phyloP scores from a whole-genome alignment of 2,113 vertebrate species.

The Cisticola juncidis region DNA sequence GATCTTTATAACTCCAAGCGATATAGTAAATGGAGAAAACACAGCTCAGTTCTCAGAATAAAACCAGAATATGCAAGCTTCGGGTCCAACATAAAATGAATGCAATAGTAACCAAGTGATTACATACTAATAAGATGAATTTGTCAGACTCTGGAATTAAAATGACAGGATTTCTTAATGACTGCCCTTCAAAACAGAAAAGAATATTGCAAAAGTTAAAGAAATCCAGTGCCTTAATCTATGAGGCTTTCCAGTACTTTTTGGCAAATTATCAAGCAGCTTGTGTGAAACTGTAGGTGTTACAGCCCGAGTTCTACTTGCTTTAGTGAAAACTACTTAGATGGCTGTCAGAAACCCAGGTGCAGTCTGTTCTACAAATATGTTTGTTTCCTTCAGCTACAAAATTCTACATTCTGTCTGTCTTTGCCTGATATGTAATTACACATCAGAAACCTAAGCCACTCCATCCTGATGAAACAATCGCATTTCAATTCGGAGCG shows the following conservation, averaged over 20 bases:
- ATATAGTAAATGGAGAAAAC: not conserved
- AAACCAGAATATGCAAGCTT: not conserved
- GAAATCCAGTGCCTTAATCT: not conserved
- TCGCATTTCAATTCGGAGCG: not conserved
- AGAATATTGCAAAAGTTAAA: not conserved
- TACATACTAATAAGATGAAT: not conserved
- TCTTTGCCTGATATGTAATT: not conserved
- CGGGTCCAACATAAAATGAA: not conserved
- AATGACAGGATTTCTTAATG: not conserved
- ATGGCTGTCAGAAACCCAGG: not conserved
- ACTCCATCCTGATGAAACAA: not conserved
- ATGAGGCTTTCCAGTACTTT: not conserved
- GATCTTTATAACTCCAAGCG: not conserved
- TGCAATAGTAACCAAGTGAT: not conserved
- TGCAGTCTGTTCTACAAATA: not conserved
- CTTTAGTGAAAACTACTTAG: not conserved
- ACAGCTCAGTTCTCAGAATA: not conserved
- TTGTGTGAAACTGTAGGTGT: accelerated
- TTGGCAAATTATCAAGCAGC: not conserved
- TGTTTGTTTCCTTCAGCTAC: not conserved
- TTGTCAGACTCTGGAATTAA: not conserved
- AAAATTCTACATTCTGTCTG: not conserved
- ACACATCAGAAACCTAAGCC: not conserved
- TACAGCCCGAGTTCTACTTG: not conserved
- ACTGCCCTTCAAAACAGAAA: not conserved